Evolutionary conservation across 2,888 invertebrate species (phyloP), one percentile per base, ranked within the genome.

Genomic region (Trichogramma dendrolimi): DNA sequence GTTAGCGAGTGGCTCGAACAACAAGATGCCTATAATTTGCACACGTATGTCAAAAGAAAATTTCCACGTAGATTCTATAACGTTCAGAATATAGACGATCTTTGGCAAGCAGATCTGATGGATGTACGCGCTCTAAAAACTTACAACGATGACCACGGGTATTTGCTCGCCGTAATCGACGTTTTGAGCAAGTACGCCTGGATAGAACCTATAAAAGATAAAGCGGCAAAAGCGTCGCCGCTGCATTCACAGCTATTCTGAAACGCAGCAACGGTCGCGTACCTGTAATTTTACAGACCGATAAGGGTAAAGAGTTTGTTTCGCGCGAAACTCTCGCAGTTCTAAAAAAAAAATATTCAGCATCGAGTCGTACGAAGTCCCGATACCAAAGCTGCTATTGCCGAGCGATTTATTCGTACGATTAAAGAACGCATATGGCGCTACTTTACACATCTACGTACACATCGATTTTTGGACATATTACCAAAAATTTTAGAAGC

Each of bases 131-230:
- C 14, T 10, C 39, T 66, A 8, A 58, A 58, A 58, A 10, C 27
- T n/a, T 55, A 60, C 41, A 64, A 62, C 54, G 60, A 64, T 39
- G 50, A 43, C 44, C 53, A 58, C 0, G 7, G 51, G 0, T 65
- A 62, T 50, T 47, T 65, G 39, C 58, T 65, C n/a, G 60, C 54
- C 1, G 51, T 60, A 3, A 65, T 63, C 4, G 63, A 67, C 44
- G 65, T 63, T 4, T 58, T 67, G 11, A 63, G 60, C 27, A 63
- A 65, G 47, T 71, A 27, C 27, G 27, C 27, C 27, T 27, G 66
- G 64, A 61, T 67, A 8, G 62, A 67, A 55, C 60, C 71, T 3
- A 38, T 72, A n/a, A 64, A 58, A n/a, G 58, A 66, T 53, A 73
- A 71, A 61, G 58, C 64, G 1, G 62, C 0, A 41, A 4, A 40